Base-by-base conservation (phyloP, 2,888 invertebrate genomes). In the Erebia aethiops region DNA sequence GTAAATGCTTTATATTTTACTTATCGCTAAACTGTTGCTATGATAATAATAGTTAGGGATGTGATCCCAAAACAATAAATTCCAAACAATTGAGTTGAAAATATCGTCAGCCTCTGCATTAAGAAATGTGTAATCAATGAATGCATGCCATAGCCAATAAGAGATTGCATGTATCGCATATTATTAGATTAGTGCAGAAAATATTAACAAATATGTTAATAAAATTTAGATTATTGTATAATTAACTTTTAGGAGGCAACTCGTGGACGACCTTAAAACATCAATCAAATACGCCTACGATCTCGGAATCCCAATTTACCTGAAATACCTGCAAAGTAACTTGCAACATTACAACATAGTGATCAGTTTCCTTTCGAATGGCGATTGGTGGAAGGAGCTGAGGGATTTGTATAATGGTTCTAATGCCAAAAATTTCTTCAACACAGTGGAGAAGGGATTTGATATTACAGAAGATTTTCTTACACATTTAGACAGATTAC, bases 301-400 rank as follows among this genome's bases (percentile, higher is more conserved):
- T 2, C 80, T 94, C 0, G 82, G 86, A 14, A 74, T 91, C 0
- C 86, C 90, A 0, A 74, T 90, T 26, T 93, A 90, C 79, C 77
- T 93, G 9, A 85, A 91, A 75, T 93, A 91, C 75, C 78, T 93
- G 0, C 89, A 91, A 54, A 87, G 82, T 9, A 90, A 85, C 71
- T 66, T 93, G 1, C 83, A 85, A 67, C 86, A 90, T 71, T 89
- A 89, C 71, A 79, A 84, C 54, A 75, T 93, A 5, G 80, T 92
- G 0, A 70, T 90, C 0, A 81, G 82, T 41, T 92, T 93, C 79
- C 79, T 93, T 1, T 77, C 88, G 0, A 93, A 92, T 0, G 85
- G 79, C 0, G 82, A 93, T 72, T 94, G 94, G 94, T 94, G 93
- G 93, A 73, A 52, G 1, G 80, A 81, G 0, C 76, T 93, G 14